Evolutionary conservation across 2,113 vertebrate genomes (phyloP).

Genomic region (Bettongia penicillata): DNA sequence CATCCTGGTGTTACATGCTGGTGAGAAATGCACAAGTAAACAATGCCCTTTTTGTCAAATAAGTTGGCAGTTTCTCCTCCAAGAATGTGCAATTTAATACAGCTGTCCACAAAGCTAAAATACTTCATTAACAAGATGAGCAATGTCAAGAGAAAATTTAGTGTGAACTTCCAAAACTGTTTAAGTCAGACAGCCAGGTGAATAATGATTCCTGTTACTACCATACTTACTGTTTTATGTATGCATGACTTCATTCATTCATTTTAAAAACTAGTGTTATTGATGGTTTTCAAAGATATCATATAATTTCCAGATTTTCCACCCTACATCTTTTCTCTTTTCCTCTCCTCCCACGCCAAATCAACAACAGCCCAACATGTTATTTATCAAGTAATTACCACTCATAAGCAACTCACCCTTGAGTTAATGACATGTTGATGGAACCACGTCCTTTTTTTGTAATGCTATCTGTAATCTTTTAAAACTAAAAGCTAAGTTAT

Average conservation of each 20-base stretch:
- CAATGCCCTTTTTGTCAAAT: background rate
- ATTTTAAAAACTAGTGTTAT: background rate
- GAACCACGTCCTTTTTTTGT: background rate
- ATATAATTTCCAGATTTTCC: background rate
- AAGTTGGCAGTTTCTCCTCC: background rate
- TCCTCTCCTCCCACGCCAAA: background rate
- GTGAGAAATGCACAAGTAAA: slow-evolving; percentile 11
- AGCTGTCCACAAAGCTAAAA: background rate
- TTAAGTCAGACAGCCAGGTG: background rate
- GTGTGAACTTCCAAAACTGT: background rate
- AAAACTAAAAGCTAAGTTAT: background rate
- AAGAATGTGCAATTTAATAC: background rate
- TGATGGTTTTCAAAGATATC: background rate
- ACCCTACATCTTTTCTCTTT: background rate
- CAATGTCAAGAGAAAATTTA: background rate
- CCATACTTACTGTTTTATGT: background rate
- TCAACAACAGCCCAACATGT: background rate
- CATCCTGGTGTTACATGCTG: background rate
- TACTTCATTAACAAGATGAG: background rate
- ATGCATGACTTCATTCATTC: background rate
- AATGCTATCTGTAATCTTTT: background rate
- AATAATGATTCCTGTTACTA: background rate
- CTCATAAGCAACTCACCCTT: background rate
- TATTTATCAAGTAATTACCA: background rate
- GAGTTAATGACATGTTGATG: background rate